Percentiles rank a stretch among this genome's conserved stretches.
Evolutionary conservation across 2,113 vertebrate genomes (phyloP).

Genomic region (Malurus cyaneus): DNA sequence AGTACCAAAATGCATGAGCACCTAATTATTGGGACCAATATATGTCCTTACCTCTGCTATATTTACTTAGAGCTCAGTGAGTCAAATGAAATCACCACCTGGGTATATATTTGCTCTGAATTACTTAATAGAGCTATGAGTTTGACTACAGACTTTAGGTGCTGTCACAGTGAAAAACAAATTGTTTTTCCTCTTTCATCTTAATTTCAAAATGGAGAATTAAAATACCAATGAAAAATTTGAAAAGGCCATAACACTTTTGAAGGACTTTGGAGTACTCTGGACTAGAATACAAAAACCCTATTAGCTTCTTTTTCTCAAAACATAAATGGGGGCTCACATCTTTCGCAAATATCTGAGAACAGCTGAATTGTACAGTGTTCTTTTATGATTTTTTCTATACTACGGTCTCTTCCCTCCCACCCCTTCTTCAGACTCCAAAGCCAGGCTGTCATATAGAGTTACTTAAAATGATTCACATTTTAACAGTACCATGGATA

Average conservation of each 20-base stretch:
- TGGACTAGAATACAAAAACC: neutral
- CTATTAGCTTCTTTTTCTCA: neutral
- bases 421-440: neutral
- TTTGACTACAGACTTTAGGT: neutral
- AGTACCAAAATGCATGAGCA: neutral
- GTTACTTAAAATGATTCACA: neutral
- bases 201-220: neutral
- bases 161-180: fast-evolving
- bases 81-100: neutral
- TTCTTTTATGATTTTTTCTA: neutral
- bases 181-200: neutral
- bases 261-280: neutral
- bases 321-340: neutral
- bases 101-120: neutral
- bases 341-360: neutral
- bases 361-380: neutral
- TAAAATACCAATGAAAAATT: neutral
- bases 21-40: neutral
- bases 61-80: neutral
- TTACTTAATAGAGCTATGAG: neutral
- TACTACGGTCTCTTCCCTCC: neutral
- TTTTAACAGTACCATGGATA: neutral
- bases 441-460: neutral
- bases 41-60: neutral
- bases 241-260: neutral